These are phyloP conservation scores for Isotomurus palustris DNA, from an alignment of 2,888 invertebrate species.

Conservation along the genomic window DNA sequence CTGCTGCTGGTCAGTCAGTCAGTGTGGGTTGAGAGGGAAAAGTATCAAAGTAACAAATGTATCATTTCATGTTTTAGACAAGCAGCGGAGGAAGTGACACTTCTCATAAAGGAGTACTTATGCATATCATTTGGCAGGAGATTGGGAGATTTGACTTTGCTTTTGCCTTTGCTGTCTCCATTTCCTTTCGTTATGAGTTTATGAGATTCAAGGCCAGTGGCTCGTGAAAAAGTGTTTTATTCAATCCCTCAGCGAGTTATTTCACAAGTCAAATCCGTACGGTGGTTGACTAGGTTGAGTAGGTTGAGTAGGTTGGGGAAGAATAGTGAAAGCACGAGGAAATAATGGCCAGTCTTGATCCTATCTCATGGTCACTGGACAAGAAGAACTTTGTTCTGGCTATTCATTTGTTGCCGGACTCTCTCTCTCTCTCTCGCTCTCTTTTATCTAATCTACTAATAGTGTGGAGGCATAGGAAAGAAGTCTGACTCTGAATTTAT, in stretches of 20 bases:
- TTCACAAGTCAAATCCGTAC: constrained; percentile 2
- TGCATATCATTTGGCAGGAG: constrained; percentile 10
- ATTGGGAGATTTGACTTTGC: constrained; percentile 32
- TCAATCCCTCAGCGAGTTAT: neutral
- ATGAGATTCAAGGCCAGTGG: constrained; percentile 45
- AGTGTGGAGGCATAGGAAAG: too few species aligned
- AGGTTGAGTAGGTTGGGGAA: neutral
- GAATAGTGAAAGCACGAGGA: neutral
- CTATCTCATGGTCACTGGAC: constrained; percentile 21
- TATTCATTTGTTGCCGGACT: neutral
- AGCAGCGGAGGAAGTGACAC: neutral
- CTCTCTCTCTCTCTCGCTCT: too few species aligned
- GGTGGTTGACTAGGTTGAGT: neutral
- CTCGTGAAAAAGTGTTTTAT: constrained; percentile 41
- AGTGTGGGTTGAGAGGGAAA: too few species aligned
- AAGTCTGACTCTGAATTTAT: too few species aligned
- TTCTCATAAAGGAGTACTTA: neutral
- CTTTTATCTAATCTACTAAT: too few species aligned
- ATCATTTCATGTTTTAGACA: too few species aligned
- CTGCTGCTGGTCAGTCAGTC: neutral
- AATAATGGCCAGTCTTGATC: constrained; percentile 14
- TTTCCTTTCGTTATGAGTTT: constrained; percentile 46
- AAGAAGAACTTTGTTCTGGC: constrained; percentile 8
- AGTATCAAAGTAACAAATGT: neutral
- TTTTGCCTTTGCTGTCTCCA: too few species aligned